Conservation (phyloP, 2,888 invertebrate species). For the Boloria selene region DNA sequence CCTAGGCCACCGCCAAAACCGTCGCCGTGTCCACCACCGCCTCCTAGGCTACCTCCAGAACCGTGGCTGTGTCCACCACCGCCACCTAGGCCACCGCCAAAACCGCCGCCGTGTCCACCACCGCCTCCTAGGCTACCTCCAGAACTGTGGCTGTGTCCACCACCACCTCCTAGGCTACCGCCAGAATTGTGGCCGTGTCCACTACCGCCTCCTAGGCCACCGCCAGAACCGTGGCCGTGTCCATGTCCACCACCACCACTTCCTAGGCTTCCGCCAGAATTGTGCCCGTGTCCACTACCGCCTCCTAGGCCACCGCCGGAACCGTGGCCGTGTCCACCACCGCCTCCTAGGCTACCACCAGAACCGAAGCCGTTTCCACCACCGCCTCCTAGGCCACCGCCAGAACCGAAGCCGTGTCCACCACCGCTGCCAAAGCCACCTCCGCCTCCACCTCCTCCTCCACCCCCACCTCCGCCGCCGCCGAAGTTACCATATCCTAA, state of each 20-base stretch:
- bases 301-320: constrained; percentile 38
- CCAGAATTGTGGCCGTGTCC: too few species aligned
- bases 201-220: too few species aligned
- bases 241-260: constrained; percentile 10
- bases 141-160: too few species aligned
- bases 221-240: constrained; percentile 23
- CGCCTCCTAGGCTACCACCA: constrained; percentile 40
- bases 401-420: constrained; percentile 1
- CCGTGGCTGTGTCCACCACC: constrained; percentile 10
- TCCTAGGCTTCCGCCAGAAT: too few species aligned
- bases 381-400: constrained; percentile 22
- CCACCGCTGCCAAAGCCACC: not conserved
- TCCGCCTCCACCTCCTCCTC: constrained; percentile 24
- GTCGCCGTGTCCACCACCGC: constrained; percentile 11
- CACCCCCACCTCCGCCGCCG: constrained; percentile 25
- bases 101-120: constrained; percentile 41
- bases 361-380: constrained; percentile 27
- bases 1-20: not conserved
- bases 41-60: constrained; percentile 20
- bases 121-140: too few species aligned
- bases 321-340: constrained; percentile 40
- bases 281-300: constrained; percentile 33
- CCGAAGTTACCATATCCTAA: constrained; percentile 3
- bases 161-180: too few species aligned
- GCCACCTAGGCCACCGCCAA: constrained; percentile 39